A percentile compares a stretch with the other conserved stretches of the same genome.
phyloP scores from a whole-genome alignment of 1,140 invertebrate genomes.

The Bombus pyrosoma region DNA sequence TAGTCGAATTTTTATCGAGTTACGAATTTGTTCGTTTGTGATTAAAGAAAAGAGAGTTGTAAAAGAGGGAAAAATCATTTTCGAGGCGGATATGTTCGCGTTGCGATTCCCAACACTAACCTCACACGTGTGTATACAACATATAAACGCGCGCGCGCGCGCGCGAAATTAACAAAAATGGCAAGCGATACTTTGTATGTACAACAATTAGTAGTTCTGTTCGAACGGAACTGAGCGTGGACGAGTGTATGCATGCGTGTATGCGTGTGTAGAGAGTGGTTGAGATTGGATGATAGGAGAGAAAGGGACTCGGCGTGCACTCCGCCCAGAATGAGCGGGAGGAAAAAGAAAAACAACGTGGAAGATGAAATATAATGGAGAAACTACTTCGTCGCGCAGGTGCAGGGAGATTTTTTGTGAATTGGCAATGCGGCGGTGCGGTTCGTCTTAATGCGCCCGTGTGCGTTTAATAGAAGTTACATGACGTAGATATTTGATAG shows the following conservation, averaged over 20 bases:
- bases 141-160: slow-evolving; percentile 12
- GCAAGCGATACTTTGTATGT: slow-evolving; percentile 48
- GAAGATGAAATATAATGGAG: background rate
- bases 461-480: slow-evolving; percentile 48
- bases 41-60: background rate
- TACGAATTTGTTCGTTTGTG: slow-evolving; percentile 1
- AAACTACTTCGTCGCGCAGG: slow-evolving; percentile 22
- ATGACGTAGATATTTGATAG: slow-evolving; percentile 38
- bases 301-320: slow-evolving; percentile 41
- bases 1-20: slow-evolving; percentile 19
- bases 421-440: slow-evolving; percentile 36
- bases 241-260: background rate
- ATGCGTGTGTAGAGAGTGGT: background rate
- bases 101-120: slow-evolving; percentile 44
- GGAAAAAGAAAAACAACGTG: too few relatives aligned
- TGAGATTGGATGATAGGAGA: background rate
- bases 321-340: slow-evolving; percentile 24
- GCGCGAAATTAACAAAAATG: background rate
- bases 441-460: slow-evolving; percentile 35
- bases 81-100: background rate
- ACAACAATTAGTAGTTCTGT: slow-evolving; percentile 43
- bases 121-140: slow-evolving; percentile 42
- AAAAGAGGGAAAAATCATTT: background rate
- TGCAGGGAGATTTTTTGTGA: slow-evolving; percentile 12
- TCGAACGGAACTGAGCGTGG: slow-evolving; percentile 29